Base-by-base conservation (phyloP, 2,888 invertebrate species). In the Ashinkailepas kermadecensis region DNA sequence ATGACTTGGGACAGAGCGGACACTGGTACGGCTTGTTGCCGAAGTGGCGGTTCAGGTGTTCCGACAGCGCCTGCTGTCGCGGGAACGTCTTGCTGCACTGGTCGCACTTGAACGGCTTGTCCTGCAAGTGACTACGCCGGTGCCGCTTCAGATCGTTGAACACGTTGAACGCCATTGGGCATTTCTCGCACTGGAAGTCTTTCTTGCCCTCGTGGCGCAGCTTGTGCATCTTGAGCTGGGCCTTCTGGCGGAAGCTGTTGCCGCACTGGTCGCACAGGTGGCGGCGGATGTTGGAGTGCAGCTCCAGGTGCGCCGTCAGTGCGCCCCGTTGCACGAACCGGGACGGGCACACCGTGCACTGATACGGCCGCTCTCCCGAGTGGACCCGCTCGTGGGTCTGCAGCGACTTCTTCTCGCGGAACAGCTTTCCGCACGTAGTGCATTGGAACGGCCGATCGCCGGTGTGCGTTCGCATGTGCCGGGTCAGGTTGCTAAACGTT, bases 321-420 rank as follows among this genome's bases (percentile, higher is more conserved):
- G 12, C 39, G 39, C 70, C 15, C 70, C 25, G 70, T 15, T 70
- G 85, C 57, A 84, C 84, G 81, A 85, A 84, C 62, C 85, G 84
- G 80, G 85, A 84, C 65, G 85, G 83, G 82, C 86, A 86, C 84
- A 86, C 84, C 13, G 86, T 84, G 85, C 86, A 88, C 88, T 86
- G 85, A 84, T 86, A 88, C 57, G 88, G 88, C 80, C 85, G 86
- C 83, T 88, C 88, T 9, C 88, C 88, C 23, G 87, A 87, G 83
- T 88, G 88, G 21, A 85, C 84, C 57, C 87, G 83, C 84, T 85
- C 85, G 80, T 86, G 86, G 6, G 86, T 85, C 80, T 85, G 85
- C 13, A 86, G 84, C 70, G 85, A 85, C 80, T 86, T 86, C 82
- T 86, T 86, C 83, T 86, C 86, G 4, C 86, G 85, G 67, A 86